These are phyloP conservation scores for Brachionus rubens DNA, from an alignment of 1,140 invertebrate genomes.

Conservation along the genomic window DNA sequence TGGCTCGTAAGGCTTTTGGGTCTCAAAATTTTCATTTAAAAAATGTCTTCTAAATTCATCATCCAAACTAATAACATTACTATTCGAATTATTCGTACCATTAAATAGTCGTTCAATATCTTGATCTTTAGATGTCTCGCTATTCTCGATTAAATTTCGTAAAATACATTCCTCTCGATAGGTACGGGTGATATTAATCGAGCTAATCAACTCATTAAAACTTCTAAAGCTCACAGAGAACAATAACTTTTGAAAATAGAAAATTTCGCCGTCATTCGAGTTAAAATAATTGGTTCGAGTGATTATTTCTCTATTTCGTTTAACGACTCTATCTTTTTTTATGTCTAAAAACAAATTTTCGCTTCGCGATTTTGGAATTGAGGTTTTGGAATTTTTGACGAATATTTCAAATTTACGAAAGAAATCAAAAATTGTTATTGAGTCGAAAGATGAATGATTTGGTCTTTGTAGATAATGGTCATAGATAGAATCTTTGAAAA, in stretches of 20 bases:
- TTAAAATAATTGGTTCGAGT: constrained; percentile 1
- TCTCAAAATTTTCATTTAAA: not conserved
- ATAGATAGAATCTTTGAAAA: not conserved
- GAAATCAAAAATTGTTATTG: not conserved
- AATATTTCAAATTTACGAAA: not conserved
- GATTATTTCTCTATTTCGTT: not conserved
- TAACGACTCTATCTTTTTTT: constrained; percentile 6
- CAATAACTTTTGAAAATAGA: constrained; percentile 8
- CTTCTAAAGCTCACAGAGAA: not conserved
- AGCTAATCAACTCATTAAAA: not conserved
- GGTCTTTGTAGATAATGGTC: constrained; percentile 13
- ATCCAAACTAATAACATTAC: not conserved
- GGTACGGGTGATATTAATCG: not conserved
- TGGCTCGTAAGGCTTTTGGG: no score
- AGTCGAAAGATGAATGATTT: not conserved
- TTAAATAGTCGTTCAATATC: not conserved
- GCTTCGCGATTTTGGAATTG: not conserved
- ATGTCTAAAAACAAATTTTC: not conserved
- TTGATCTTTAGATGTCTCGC: not conserved
- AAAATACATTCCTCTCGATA: not conserved
- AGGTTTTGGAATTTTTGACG: not conserved
- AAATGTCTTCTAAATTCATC: constrained; percentile 11
- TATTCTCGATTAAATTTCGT: not conserved
- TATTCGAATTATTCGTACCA: not conserved
- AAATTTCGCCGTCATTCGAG: not conserved